Evolutionary conservation across 2,888 invertebrate species (phyloP).

Genomic region (Operophtera brumata): DNA sequence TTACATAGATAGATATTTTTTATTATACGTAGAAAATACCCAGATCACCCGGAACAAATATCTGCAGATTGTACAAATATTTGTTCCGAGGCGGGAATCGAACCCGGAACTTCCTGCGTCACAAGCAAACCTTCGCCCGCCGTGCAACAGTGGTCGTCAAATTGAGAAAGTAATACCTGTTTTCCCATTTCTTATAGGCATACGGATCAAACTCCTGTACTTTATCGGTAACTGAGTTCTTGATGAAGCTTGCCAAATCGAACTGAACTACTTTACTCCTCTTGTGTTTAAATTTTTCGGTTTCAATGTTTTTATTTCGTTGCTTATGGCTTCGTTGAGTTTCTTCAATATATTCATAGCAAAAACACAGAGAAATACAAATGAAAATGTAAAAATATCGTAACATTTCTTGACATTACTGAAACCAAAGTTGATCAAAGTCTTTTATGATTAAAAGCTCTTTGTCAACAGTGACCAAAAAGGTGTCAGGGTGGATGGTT

Average conservation of each 20-base stretch:
- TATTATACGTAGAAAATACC: too few species aligned
- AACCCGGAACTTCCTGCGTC: too few species aligned
- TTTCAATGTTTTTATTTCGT: not conserved
- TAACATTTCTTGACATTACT: constrained; percentile 38
- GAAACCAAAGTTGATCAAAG: not conserved
- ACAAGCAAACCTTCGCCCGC: too few species aligned
- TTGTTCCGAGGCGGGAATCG: too few species aligned
- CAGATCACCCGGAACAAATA: too few species aligned
- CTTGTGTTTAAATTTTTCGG: not conserved
- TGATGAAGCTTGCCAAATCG: constrained; percentile 57
- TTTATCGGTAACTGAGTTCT: constrained; percentile 32
- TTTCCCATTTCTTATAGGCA: constrained; percentile 31
- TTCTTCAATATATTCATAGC: constrained; percentile 37
- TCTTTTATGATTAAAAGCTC: too few species aligned
- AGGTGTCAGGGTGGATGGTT: too few species aligned
- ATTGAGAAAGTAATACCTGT: constrained; percentile 8
- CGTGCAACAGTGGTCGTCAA: too few species aligned
- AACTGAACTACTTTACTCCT: constrained; percentile 40
- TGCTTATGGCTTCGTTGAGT: constrained; percentile 5
- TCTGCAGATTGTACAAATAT: too few species aligned
- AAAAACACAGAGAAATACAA: constrained; percentile 40
- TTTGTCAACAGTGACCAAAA: too few species aligned
- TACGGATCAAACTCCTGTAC: constrained; percentile 25
- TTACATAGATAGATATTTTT: too few species aligned
- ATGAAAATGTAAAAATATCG: constrained; percentile 40